A percentile compares a stretch with the other conserved stretches of the same genome.
Conservation (phyloP, 1,140 invertebrate species). For the Mya arenaria region DNA sequence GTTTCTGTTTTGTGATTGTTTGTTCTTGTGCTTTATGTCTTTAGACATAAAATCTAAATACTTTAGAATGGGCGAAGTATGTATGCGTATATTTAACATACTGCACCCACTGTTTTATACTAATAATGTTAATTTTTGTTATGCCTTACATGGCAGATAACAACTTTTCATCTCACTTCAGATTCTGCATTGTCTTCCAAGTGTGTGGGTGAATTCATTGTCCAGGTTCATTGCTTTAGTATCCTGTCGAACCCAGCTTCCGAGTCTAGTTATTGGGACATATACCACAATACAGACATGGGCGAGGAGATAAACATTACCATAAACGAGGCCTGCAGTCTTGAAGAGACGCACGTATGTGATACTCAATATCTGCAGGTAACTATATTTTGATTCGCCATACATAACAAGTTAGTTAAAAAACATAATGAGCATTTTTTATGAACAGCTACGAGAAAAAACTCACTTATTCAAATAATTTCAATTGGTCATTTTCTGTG, state of each 20-base stretch:
- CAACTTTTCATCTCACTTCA: no score
- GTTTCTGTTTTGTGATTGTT: no score
- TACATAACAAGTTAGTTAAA: no score
- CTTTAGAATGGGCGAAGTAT: no score
- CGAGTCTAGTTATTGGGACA: slow-evolving; percentile 34
- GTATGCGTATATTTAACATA: background rate
- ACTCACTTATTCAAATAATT: no score
- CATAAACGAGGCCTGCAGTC: slow-evolving; percentile 16
- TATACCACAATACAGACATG: slow-evolving; percentile 9
- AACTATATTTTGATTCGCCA: no score
- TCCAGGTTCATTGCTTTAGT: slow-evolving; percentile 38
- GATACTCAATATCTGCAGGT: slow-evolving; percentile 47
- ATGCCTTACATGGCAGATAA: no score
- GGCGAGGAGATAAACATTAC: slow-evolving; percentile 20
- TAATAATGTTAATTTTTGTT: background rate
- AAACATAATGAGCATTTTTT: no score
- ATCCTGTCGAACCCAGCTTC: slow-evolving; percentile 19
- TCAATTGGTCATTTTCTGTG: no score
- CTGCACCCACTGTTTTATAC: background rate
- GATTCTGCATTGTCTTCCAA: slow-evolving; percentile 19
- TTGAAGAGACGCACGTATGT: slow-evolving; percentile 28
- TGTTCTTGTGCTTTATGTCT: no score
- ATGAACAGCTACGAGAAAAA: no score
- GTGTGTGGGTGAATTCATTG: slow-evolving; percentile 19
- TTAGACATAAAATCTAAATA: no score